Evolutionary conservation across 1,140 invertebrate genomes (phyloP), one percentile per base, ranked within the genome.

Genomic region (Scylla paramamosain): DNA sequence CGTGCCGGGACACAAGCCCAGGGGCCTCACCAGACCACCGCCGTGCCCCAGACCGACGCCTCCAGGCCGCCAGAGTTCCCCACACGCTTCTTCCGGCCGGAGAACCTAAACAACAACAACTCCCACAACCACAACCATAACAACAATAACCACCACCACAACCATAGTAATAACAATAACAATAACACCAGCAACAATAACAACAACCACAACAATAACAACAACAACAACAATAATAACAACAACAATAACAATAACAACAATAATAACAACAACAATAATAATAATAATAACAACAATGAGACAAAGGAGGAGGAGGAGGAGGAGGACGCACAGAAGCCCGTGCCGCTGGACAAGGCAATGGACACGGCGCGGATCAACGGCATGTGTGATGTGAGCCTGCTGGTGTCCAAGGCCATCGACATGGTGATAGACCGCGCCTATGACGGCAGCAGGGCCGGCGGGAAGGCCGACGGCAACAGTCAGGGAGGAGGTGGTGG

Each of bases 51-150:
- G 4, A 77, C 67, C 20, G n/a, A 25, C 67, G 6, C 67, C 16
- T 16, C 52, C 10, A 12, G 12, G 12, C 67, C 20, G 25, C 59
- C 59, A 67, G 59, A 67, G 20, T 67, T 20, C 59, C 59, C 59
- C 32, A 87, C 93, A 46, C 91, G 91, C 39, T 95, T 95, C 91
- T 95, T 95, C 84, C 90, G 91, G n/a, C 94, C 94, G 16, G 94
- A 95, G 46, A 95, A 95, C 91, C 59, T 95, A 39, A 95, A 95
- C 46, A 95, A 95, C 83, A 95, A 95, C 92, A 95, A 95, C 87
- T 16, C 12, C 10, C 52, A 59, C 52, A 59, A 59, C 52, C 52
- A 59, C 52, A 59, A 59, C 52, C 52, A 59, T 20, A n/a, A 88
- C n/a, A 29, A 88, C 31, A 29, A 88, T 31, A 88, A 59, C 52